Percentiles rank a stretch among this genome's conserved stretches.
These are phyloP conservation scores for Amphipoea oculea DNA, from an alignment of 2,888 invertebrate species.

Conservation along the genomic window DNA sequence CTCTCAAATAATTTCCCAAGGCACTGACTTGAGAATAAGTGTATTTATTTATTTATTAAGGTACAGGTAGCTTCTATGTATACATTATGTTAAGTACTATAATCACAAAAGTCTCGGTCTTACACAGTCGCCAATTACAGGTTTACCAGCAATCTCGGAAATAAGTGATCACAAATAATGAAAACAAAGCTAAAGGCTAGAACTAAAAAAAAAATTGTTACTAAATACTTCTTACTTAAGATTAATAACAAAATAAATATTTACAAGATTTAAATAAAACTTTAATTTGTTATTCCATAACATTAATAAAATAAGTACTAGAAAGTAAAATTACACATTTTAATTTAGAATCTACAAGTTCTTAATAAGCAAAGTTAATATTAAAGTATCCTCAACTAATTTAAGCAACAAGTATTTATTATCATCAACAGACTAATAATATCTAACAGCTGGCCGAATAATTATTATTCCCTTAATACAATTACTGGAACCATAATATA, in stretches of 20 bases:
- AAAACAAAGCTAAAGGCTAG: no score
- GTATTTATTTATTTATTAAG: neutral
- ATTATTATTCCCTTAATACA: constrained; percentile 43
- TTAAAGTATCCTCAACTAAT: constrained; percentile 32
- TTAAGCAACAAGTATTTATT: constrained; percentile 47
- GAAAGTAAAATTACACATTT: neutral
- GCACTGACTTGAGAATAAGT: neutral
- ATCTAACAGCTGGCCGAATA: constrained; percentile 37
- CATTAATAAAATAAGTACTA: constrained; percentile 5
- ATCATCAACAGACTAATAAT: constrained; percentile 39
- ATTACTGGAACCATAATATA: constrained; percentile 43
- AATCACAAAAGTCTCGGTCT: no score
- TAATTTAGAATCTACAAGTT: constrained; percentile 1
- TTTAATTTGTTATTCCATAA: neutral
- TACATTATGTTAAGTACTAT: no score
- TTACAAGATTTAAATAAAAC: neutral
- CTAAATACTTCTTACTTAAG: no score
- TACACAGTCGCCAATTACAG: no score
- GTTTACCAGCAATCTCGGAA: no score
- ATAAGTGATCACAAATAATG: no score
- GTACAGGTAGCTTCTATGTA: no score
- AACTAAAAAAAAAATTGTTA: no score
- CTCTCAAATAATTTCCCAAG: constrained; percentile 18
- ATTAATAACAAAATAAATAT: neutral
- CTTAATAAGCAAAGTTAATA: constrained; percentile 14